Base-by-base conservation (phyloP, 2,113 vertebrate species). In the Eublepharis macularius region DNA sequence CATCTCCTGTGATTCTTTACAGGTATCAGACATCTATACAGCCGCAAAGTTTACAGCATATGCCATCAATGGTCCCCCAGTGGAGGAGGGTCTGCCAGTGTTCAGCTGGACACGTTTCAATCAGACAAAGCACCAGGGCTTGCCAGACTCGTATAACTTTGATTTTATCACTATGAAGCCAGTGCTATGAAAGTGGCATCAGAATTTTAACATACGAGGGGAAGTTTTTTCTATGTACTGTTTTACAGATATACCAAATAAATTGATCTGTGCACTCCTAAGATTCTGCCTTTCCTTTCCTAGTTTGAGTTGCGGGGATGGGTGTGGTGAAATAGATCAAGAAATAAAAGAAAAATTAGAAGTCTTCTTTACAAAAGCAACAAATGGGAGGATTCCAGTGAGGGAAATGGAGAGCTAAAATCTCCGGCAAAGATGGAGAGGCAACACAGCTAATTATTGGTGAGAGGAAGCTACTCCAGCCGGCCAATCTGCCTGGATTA, bases 11-110 rank as follows among this genome's bases (percentile, higher is more conserved):
- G 49, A 43, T 83, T 76, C 77, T 26, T 88, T 90, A 0, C 93
- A 99, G 98, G 97, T 98, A 77, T 95, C 98, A 0, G 98, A 99
- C 88, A 95, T 97, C 90, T 70, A 80, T 41, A 95, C 98, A 93
- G 98, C 98, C 6, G 92, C 90, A 0, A 81, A 93, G 0, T 98
- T 98, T 89, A 87, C 88, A 1, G 95, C 97, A 10, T 92, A 97
- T 3, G 98, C 97, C 0, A 91, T 99, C 87, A 99, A 96, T 13
- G 98, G 98, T 0, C 98, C 98, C 1, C 97, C 98, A 0, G 97
- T 98, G 0, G 96, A 98, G 91, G 96, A 92, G 0, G 97, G 95
- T 0, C 97, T 98, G 34, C 97, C 97, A 0, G 93, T 96, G 2
- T 99, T 99, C 92, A 83, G 2, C 43, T 99, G 98, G 98, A 95